A percentile compares a stretch with the other conserved stretches of the same genome.
phyloP scores from a whole-genome alignment of 2,113 vertebrate species.

The Chionomys nivalis region DNA sequence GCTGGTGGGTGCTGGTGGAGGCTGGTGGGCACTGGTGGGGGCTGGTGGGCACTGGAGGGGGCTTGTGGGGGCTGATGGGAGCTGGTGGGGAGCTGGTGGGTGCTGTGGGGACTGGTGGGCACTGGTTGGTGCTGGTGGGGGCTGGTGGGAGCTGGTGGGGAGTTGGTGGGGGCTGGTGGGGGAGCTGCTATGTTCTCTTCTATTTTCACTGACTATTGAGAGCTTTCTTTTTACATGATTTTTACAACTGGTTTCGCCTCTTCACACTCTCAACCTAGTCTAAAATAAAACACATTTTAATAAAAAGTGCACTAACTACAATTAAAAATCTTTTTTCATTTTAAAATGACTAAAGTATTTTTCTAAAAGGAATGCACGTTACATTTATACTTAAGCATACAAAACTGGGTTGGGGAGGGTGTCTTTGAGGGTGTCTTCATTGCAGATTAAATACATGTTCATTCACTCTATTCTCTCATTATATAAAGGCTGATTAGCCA shows the following conservation, averaged over 20 bases:
- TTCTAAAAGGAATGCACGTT: constrained; percentile 40
- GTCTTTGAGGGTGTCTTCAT: constrained; percentile 11
- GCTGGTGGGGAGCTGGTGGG: neutral
- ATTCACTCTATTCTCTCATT: constrained; percentile 58
- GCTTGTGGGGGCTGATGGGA: neutral
- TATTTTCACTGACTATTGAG: constrained; percentile 19
- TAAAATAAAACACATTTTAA: constrained; percentile 42
- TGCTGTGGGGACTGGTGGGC: no score
- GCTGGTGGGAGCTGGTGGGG: neutral
- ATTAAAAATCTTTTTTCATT: constrained; percentile 34
- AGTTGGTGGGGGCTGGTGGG: neutral
- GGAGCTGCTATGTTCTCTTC: neutral
- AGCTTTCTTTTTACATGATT: constrained; percentile 36
- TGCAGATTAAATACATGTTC: constrained; percentile 41
- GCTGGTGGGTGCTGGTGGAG: neutral
- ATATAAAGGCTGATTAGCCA: constrained; percentile 44
- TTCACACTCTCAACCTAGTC: neutral
- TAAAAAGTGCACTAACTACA: constrained; percentile 32
- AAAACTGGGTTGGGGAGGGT: neutral
- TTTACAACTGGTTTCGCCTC: constrained; percentile 11
- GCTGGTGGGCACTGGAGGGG: neutral
- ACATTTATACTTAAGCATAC: constrained; percentile 22
- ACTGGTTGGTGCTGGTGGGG: neutral
- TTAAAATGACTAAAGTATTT: constrained; percentile 3
- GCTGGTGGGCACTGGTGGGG: neutral